Percentiles rank a stretch among this genome's conserved stretches.
These are phyloP conservation scores for Rynchops niger DNA, from an alignment of 2,113 vertebrate genomes.

Conservation along the genomic window DNA sequence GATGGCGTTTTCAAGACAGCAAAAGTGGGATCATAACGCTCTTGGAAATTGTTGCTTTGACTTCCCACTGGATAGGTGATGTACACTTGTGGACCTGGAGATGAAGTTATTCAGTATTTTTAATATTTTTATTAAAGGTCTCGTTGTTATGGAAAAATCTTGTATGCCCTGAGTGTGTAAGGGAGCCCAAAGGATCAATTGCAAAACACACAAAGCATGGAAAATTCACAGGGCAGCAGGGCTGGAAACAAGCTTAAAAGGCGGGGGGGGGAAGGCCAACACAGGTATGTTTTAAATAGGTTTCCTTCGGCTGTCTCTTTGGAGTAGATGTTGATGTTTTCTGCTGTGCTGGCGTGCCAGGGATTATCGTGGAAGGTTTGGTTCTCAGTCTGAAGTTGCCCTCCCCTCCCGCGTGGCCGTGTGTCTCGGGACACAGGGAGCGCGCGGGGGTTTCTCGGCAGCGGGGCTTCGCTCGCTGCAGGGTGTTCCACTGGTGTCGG, in stretches of 20 bases:
- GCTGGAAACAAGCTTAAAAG: background rate
- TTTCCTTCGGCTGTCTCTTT: background rate
- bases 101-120: background rate
- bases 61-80: background rate
- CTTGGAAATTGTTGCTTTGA: background rate
- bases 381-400: background rate
- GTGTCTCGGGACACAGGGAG: background rate
- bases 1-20: background rate
- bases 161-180: background rate
- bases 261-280: background rate
- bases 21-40: background rate
- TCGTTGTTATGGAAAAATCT: background rate
- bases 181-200: background rate
- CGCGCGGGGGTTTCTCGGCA: background rate
- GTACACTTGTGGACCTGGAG: background rate
- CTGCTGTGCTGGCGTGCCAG: background rate
- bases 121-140: background rate
- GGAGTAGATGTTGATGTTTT: background rate
- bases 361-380: constrained; percentile 11
- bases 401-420: background rate
- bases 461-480: background rate
- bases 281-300: background rate
- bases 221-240: background rate
- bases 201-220: background rate
- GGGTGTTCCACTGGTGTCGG: background rate